A percentile compares a stretch with the other conserved stretches of the same genome.
Evolutionary conservation across 2,888 invertebrate genomes (phyloP).

Genomic region (Folsomia candida): DNA sequence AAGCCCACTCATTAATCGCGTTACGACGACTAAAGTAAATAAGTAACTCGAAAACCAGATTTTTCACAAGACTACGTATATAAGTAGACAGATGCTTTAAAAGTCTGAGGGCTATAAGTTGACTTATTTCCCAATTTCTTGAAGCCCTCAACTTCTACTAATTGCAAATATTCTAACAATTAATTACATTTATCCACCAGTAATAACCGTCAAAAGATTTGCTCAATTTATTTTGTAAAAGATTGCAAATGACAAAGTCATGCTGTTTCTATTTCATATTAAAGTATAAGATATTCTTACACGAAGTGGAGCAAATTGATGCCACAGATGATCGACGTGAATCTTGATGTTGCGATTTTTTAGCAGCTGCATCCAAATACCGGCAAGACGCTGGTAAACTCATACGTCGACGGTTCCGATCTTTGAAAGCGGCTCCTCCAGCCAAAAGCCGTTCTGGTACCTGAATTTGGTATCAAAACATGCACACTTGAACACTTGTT

Average conservation of each 20-base stretch:
- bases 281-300: conserved; percentile 49
- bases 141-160: too few species aligned
- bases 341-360: conserved; percentile 49
- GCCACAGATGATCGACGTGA: conserved; percentile 53
- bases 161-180: too few species aligned
- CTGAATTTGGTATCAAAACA: conserved; percentile 28
- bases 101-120: too few species aligned
- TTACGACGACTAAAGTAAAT: too few species aligned
- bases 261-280: not conserved
- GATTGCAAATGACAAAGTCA: not conserved
- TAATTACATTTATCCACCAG: too few species aligned
- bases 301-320: conserved; percentile 53
- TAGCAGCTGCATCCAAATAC: conserved; percentile 51
- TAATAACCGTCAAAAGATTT: too few species aligned
- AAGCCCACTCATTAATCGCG: too few species aligned
- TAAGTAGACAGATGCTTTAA: too few species aligned
- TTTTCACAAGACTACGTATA: too few species aligned
- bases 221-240: not conserved
- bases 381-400: conserved; percentile 53
- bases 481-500: too few species aligned
- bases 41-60: too few species aligned
- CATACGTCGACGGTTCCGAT: conserved; percentile 53
- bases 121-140: too few species aligned
- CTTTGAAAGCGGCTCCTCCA: conserved; percentile 53
- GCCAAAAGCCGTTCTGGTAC: conserved; percentile 52